Conservation (phyloP, 2,113 vertebrate genomes). For the Rhea americana region DNA sequence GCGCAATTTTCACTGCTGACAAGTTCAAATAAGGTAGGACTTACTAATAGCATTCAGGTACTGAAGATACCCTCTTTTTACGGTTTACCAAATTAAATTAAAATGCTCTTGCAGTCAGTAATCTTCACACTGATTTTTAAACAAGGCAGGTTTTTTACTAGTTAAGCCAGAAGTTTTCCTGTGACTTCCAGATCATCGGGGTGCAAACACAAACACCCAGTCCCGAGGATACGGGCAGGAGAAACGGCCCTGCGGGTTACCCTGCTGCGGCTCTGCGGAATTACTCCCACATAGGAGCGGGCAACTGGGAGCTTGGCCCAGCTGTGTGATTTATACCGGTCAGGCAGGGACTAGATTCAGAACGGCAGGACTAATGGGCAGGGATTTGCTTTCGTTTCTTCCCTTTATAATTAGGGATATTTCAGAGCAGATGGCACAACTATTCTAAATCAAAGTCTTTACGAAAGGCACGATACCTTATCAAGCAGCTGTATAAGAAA, state of each 20-base stretch:
- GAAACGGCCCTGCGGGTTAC: neutral
- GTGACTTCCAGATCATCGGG: neutral
- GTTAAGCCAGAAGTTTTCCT: neutral
- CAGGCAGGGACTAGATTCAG: neutral
- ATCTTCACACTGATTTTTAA: neutral
- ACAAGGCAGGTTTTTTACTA: neutral
- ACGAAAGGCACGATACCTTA: neutral
- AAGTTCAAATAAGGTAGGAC: neutral
- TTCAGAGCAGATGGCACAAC: neutral
- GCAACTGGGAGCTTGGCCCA: neutral
- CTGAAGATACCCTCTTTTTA: neutral
- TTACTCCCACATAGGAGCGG: neutral
- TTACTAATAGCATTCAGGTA: neutral
- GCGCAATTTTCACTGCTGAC: neutral
- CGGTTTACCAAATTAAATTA: neutral
- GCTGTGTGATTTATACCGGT: neutral
- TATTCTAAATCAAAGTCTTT: neutral
- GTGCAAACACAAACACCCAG: neutral
- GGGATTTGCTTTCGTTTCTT: fast-evolving
- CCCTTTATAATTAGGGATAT: neutral
- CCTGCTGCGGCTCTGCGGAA: neutral
- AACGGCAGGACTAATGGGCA: neutral
- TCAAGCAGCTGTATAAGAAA: neutral
- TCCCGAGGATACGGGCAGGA: neutral
- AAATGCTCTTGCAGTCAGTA: neutral